These are phyloP conservation scores for Scrobipalpa atriplicella DNA, from an alignment of 2,888 invertebrate genomes.

Conservation along the genomic window DNA sequence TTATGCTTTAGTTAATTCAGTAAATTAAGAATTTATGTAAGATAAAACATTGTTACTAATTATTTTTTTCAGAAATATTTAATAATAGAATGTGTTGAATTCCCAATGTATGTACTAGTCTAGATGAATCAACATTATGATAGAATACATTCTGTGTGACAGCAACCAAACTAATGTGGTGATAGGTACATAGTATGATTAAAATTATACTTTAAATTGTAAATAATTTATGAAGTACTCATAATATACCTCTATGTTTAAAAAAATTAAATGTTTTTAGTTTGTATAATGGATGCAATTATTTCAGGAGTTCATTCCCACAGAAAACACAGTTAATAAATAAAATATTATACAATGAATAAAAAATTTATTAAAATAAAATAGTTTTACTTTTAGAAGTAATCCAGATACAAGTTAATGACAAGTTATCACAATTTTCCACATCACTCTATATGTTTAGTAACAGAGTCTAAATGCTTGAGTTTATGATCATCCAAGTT, in stretches of 20 bases:
- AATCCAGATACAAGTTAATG: background rate
- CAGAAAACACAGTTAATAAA: background rate
- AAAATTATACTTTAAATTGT: slow-evolving; percentile 8
- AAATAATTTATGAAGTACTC: background rate
- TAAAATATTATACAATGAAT: background rate
- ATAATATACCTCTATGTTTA: background rate
- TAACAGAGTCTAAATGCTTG: slow-evolving; percentile 83
- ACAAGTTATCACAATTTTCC: background rate
- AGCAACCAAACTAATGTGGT: slow-evolving; percentile 12
- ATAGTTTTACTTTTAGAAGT: background rate
- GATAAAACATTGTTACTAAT: background rate
- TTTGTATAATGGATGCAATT: background rate
- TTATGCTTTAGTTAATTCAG: background rate
- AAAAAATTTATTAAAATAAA: background rate
- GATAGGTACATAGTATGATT: slow-evolving; percentile 16
- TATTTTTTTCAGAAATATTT: background rate
- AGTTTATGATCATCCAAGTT: slow-evolving; percentile 93
- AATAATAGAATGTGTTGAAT: background rate
- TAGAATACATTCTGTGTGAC: slow-evolving; percentile 11
- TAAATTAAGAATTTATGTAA: slow-evolving; percentile 11
- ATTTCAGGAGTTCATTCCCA: background rate
- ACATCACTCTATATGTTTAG: slow-evolving; percentile 80
- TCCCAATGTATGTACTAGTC: slow-evolving; percentile 7
- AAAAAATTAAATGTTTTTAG: background rate
- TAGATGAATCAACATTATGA: background rate